Base-by-base conservation (phyloP, 2,888 invertebrate species). In the Argynnis bischoffii region DNA sequence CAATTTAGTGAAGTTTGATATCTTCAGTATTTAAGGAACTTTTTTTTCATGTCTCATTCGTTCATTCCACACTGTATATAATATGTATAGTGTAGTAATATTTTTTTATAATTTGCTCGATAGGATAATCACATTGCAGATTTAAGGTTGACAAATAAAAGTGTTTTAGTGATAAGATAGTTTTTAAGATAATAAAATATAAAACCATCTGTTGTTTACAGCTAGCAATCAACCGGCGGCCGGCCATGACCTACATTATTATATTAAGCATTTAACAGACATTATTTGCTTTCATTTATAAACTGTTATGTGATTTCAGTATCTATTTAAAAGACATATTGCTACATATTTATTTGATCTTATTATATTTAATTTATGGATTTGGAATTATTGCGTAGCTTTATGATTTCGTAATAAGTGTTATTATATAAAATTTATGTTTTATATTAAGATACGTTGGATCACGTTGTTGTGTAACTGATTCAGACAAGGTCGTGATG, bases 211-310 rank as follows among this genome's bases (percentile, higher is more conserved):
- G 64, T 64, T 72, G 71, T 71, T 72, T 71, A 72, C 69, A 59
- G 50, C 56, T 63, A 56, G 46, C 63, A 57, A 67, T 67, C 66
- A 71, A 70, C 55, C 56, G 57, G 18, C 57, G 16, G 60, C 8
- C 65, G 70, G 64, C 76, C 75, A 55, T 74, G 75, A 75, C 75
- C 74, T 71, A 76, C 71, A 73, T 72, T 63, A 66, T 68, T 67
- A 64, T 59, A 64, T 60, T 55, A 69, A 67, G 53, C 31, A 54
- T 64, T 54, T 41, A 65, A 69, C 67, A 35, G 48, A 54, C 26
- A 64, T 47, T 66, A 59, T 72, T 66, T 54, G 66, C 50, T 66
- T 53, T 55, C 18, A 67, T 71, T 64, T 63, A 65, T 16, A 47
- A 59, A 15, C 26, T 64, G 15, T 54, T 48, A 63, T 48, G 47